Evolutionary conservation across 2,888 invertebrate genomes (phyloP), one percentile per base, ranked within the genome.

Genomic region (Lingula anatina): DNA sequence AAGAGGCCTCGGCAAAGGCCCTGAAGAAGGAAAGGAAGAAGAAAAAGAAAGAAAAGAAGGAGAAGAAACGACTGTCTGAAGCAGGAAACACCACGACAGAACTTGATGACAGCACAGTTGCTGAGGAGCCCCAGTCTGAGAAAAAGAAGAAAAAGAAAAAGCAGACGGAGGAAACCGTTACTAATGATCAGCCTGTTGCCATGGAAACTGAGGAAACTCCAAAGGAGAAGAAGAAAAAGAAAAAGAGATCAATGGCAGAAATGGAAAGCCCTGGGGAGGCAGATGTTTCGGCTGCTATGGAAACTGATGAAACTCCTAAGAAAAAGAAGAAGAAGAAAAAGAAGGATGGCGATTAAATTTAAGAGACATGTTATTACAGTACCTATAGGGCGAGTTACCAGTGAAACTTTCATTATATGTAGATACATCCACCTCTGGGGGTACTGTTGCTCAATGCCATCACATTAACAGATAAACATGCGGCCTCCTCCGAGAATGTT

Each of bases 11-110:
- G 28, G 57, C 53, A 23, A 65, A 70, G 46, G 28, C 60, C 9
- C 51, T 55, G 18, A 70, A 71, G 57, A 67, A 66, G 51, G 66
- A 67, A 42, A 71, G 64, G 56, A 70, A 68, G 53, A 66, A 58
- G 57, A 68, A 63, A 55, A 70, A 62, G 52, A 68, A 63, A 47
- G 57, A 61, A 5, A 60, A 54, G 20, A 36, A 43, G 40, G 39
- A 9, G 43, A 39, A 61, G 5, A 60, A 54, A 15, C 24, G 23
- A 35, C 24, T 3, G 37, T 25, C 49, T 9, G 48, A 45, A 5
- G 23, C 28, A 25, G 48, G 50, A 18, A 42, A 43, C 7, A 46
- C 41, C 23, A 47, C 51, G 12, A 49, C 46, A 3, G 50, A 50
- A 18, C 36, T 44, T 48, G 50, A 50, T 46, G 47, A 35, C 25